Conservation (phyloP, 2,113 vertebrate genomes). For the Trogon surrucura region DNA sequence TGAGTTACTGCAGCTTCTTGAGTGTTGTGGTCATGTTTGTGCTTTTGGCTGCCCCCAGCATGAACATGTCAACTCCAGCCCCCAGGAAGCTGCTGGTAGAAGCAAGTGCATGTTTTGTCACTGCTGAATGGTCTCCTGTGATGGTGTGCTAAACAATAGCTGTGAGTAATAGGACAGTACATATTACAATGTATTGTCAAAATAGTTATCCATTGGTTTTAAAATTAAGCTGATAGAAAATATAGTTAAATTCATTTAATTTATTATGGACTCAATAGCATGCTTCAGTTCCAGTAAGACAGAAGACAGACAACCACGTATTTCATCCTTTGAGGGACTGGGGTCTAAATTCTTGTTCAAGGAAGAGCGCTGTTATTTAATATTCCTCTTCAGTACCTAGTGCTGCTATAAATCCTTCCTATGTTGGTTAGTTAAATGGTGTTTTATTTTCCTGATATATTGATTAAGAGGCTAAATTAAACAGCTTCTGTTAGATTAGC, state of each 20-base stretch:
- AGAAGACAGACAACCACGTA: not conserved
- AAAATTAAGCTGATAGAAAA: not conserved
- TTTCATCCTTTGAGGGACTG: not conserved
- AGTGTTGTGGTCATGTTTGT: not conserved
- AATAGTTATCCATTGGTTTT: not conserved
- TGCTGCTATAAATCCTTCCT: not conserved
- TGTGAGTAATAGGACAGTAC: not conserved
- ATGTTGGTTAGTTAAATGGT: not conserved
- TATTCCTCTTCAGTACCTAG: not conserved
- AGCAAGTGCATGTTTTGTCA: not conserved
- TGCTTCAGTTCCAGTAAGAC: not conserved
- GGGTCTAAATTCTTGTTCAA: not conserved
- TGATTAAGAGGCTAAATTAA: slow-evolving; percentile 31
- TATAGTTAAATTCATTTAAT: not conserved
- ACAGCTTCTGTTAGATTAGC: not conserved
- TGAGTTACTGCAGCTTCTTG: not conserved
- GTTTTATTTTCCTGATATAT: slow-evolving; percentile 10
- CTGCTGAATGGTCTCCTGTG: not conserved
- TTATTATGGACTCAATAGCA: not conserved
- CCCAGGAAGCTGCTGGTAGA: not conserved
- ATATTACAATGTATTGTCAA: not conserved
- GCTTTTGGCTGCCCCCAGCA: not conserved
- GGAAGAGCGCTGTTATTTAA: not conserved
- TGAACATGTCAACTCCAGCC: not conserved
- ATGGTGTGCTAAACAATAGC: not conserved